Percentiles rank a stretch among this genome's conserved stretches.
Conservation (phyloP, 2,797 vertebrate genomes). For the Sarcoramphus papa region DNA sequence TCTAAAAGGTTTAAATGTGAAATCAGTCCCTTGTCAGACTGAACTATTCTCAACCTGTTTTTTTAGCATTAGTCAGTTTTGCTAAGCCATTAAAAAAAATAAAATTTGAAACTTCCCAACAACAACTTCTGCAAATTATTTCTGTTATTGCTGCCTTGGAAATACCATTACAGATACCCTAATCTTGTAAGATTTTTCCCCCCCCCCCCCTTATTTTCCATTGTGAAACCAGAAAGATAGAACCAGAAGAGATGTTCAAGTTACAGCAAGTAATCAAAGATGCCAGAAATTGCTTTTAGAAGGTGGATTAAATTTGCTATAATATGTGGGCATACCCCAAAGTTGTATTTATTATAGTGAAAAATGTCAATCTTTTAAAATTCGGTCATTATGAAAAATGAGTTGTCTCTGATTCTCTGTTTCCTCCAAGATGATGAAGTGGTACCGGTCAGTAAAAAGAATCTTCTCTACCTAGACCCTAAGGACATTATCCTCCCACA, state of each 20-base stretch:
- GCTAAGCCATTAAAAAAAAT: not conserved
- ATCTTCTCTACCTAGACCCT: not conserved
- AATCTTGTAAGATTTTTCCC: not conserved
- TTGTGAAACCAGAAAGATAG: not conserved
- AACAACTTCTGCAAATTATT: not conserved
- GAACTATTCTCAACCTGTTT: not conserved
- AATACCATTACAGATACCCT: not conserved
- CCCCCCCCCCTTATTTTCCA: not conserved
- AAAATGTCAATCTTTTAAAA: not conserved
- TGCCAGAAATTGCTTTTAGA: not conserved
- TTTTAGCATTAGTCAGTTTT: not conserved
- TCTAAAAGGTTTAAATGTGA: not conserved
- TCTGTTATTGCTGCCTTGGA: not conserved
- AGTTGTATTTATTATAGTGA: not conserved
- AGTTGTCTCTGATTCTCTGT: not conserved
- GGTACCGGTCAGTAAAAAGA: not conserved
- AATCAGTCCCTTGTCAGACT: not conserved
- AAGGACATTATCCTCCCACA: not conserved
- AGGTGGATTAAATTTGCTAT: not conserved
- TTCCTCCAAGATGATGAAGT: not conserved
- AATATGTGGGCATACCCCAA: not conserved
- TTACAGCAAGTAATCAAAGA: not conserved
- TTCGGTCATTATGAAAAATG: not conserved
- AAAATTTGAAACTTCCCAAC: not conserved
- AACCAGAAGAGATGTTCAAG: not conserved